Base-by-base conservation (phyloP, 2,888 invertebrate genomes). In the Thelaira solivaga region DNA sequence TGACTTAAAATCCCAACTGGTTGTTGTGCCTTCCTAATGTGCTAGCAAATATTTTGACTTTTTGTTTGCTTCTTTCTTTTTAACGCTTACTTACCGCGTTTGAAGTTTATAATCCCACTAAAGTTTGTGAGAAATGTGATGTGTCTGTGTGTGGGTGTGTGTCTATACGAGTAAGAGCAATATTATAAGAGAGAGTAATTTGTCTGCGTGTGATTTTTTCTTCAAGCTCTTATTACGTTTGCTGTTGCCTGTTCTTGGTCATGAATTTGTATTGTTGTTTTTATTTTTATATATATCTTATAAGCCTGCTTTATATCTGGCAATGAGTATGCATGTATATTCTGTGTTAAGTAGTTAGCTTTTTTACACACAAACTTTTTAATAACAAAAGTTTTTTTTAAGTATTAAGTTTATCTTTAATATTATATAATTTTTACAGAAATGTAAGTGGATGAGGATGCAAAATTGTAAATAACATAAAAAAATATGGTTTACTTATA, bases 341-440 rank as follows among this genome's bases (percentile, higher is more conserved):
- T 0, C 11, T 7, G 18, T 18, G 2, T 26, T 8, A 22, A 26
- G 8, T 34, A 16, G 22, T 34, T 59, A 16, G 16, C 18, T 31
- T 55, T 16, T 68, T 55, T 26, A 4, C 31, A 26, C 36, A 36
- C 2, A n/a, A 36, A 20, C 39, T 39, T 7, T 11, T 7, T 49
- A 69, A 69, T 43, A 57, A n/a, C 18, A 76, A 76, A 76, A 76
- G 69, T 8, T 65, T 64, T 8, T 65, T 64, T 53, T 43, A 45
- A 51, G 62, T 59, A 68, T 43, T 29, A 69, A 69, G 62, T 69
- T 76, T 64, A 69, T 69, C 57, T 76, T 69, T 11, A 59, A 69
- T 47, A 69, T 75, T 62, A 68, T 64, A 64, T 64, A 64, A 59
- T 76, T 64, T 76, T 64, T 64, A 43, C 36, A 43, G 16, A 10